A percentile compares a stretch with the other conserved stretches of the same genome.
These are phyloP conservation scores for human (Homo sapiens) DNA, from an alignment of 2,113 vertebrate species.

Conservation along the genomic window GRCh38 chr7:48811501-48812000, in stretches of 20 bases:
- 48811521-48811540: background rate
- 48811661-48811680: fast-evolving
- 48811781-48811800: background rate
- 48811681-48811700: background rate
- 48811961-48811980: background rate
- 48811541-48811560: background rate
- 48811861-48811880: background rate
- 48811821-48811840: background rate
- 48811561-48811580: background rate
- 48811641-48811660: fast-evolving
- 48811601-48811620: background rate
- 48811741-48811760: fast-evolving
- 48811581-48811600: background rate
- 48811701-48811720: background rate
- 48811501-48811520: background rate
- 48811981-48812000: fast-evolving
- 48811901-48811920: background rate
- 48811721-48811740: background rate
- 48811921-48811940: background rate
- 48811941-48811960: background rate
- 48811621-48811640: background rate
- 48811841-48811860: background rate
- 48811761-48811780: background rate
- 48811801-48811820: background rate
- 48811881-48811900: background rate